phyloP scores from a whole-genome alignment of 2,888 invertebrate species.

The Pyralis farinalis region DNA sequence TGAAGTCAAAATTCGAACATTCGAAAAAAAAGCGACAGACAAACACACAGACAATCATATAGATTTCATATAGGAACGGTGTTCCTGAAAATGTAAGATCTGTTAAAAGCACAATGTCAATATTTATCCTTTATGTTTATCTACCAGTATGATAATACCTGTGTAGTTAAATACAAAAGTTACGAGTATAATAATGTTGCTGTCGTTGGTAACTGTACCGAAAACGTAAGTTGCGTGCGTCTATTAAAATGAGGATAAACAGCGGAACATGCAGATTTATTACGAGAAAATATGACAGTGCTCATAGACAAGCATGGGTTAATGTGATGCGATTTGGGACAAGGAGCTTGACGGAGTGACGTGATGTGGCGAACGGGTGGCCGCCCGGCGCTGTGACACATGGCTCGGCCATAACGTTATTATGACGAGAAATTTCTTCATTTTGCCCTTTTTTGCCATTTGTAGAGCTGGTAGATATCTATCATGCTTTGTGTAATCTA shows the following conservation, averaged over 20 bases:
- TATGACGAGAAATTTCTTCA: conserved; percentile 57
- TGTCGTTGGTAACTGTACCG: too few species aligned
- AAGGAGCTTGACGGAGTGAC: conserved; percentile 48
- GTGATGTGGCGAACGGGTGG: conserved; percentile 32
- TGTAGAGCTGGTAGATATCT: conserved; percentile 51
- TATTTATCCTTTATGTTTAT: too few species aligned
- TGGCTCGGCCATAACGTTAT: conserved; percentile 54
- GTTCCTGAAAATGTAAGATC: too few species aligned
- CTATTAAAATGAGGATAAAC: conserved; percentile 3
- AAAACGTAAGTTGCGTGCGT: too few species aligned
- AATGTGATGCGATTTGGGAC: conserved; percentile 49
- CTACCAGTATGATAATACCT: too few species aligned
- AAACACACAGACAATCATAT: too few species aligned
- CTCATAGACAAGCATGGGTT: conserved; percentile 39
- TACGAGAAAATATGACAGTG: conserved; percentile 18
- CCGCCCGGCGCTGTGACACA: conserved; percentile 45
- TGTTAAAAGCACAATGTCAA: too few species aligned
- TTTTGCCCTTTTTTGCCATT: conserved; percentile 47
- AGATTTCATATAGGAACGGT: too few species aligned
- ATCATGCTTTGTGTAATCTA: conserved; percentile 39
- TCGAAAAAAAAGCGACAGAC: too few species aligned
- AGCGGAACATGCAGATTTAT: conserved; percentile 4
- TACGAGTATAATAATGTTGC: too few species aligned
- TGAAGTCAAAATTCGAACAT: too few species aligned
- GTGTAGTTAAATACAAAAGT: too few species aligned